Evolutionary conservation across 2,797 vertebrate species (phyloP).

Genomic region (Australoheros facetus): DNA sequence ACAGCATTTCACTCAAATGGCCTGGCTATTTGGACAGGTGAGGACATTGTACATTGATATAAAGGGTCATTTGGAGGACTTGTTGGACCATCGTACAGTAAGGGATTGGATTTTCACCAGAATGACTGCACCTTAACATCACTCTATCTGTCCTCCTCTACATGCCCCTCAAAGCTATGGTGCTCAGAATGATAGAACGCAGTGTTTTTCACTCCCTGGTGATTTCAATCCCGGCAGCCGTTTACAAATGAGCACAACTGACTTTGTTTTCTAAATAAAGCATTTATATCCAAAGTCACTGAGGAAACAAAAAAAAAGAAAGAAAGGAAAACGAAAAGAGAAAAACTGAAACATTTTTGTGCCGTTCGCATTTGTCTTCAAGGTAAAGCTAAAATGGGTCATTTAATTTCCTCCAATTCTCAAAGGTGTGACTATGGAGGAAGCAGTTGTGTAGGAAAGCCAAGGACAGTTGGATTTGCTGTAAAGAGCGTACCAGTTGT

Average conservation of each 20-base stretch:
- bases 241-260: conserved; percentile 43
- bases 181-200: conserved; percentile 45
- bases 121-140: conserved; percentile 84
- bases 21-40: conserved; percentile 80
- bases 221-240: conserved; percentile 39
- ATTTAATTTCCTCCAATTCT: conserved; percentile 69
- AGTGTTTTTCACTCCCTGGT: conserved; percentile 33
- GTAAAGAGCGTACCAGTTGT: conserved; percentile 65
- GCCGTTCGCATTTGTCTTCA: conserved; percentile 61
- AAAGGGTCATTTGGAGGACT: conserved; percentile 88
- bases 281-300: conserved; percentile 23
- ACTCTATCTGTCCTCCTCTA: conserved; percentile 42
- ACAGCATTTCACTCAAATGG: conserved; percentile 82
- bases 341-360: conserved; percentile 39
- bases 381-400: conserved; percentile 70
- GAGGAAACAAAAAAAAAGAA: neutral
- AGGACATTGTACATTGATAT: conserved; percentile 82
- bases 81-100: conserved; percentile 83
- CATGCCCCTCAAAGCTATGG: conserved; percentile 68
- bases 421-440: conserved; percentile 51
- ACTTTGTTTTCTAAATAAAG: conserved; percentile 57
- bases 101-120: conserved; percentile 87
- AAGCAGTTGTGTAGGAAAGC: conserved; percentile 46
- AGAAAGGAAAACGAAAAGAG: neutral
- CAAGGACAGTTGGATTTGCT: conserved; percentile 72